Base-by-base conservation (phyloP, 1,140 invertebrate species). In the Pachyrhynchus sulphureomaculatus region DNA sequence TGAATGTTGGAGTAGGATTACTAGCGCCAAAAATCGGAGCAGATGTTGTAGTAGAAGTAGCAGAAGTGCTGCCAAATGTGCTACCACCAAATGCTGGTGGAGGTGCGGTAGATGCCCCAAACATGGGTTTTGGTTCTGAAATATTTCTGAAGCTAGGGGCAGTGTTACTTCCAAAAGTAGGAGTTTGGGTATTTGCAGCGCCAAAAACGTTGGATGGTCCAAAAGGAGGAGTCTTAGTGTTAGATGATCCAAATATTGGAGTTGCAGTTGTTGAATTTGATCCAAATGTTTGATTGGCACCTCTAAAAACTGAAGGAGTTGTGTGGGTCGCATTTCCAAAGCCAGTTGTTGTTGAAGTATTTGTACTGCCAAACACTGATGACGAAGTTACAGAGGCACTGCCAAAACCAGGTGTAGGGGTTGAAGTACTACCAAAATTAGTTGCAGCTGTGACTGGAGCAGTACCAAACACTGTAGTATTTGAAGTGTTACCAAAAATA, bases 111-210 rank as follows among this genome's bases (percentile, higher is more conserved):
- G 48, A n/a, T 17, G 48, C 17, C 10, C 48, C 48, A 51, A 51
- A 51, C 3, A 37, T 13, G 10, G 48, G 33, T 26, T 29, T n/a
- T 23, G 48, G 8, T 1, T 21, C n/a, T 15, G 12, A 29, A 29
- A 10, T 9, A 29, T 29, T 18, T 37, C n/a, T 18, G 21, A 42
- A 42, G 21, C 15, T 10, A 20, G 15, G 9, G 1, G 39, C 4
- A 18, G 48, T 21, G 24, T 18, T 23, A 15, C 48, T 36, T 12
- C 48, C 48, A 51, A 51, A 51, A 20, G 33, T 51, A 2, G 48
- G 33, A 10, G 34, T 32, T 12, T 34, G 32, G 8, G 48, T 51
- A n/a, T n/a, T n/a, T 6, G 29, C 33, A n/a, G 44, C 9, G 4
- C 23, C 44, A 42, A 42, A 42, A 20, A 15, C 39, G 17, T 15